These are phyloP conservation scores for Xenopus laevis DNA, from an alignment of 2,113 vertebrate species.

Conservation along the genomic window DNA sequence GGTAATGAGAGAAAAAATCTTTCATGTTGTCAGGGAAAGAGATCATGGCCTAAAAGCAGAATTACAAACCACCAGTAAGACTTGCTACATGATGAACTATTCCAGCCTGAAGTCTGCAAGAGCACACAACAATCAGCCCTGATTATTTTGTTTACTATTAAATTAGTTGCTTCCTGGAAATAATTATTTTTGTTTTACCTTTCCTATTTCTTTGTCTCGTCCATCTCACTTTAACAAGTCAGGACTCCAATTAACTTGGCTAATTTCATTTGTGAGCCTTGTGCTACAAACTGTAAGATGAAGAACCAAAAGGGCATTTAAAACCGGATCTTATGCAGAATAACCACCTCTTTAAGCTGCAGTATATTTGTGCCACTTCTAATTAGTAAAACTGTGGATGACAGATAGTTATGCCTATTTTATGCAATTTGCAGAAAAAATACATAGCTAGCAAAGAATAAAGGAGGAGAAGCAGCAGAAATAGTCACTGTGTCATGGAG, in stretches of 20 bases:
- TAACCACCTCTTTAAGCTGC: not conserved
- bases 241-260: conserved; percentile 19
- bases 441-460: conserved; percentile 9
- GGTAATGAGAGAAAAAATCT: conserved; percentile 7
- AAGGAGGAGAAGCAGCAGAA: conserved; percentile 7
- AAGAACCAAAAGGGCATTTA: not conserved
- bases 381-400: conserved; percentile 24
- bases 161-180: conserved; percentile 12
- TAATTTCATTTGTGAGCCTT: conserved; percentile 10
- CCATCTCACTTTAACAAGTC: conserved; percentile 21
- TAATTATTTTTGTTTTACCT: not conserved
- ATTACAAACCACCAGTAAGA: conserved; percentile 23
- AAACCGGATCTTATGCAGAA: not conserved
- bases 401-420: conserved; percentile 22
- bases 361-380: not conserved
- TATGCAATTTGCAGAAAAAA: conserved; percentile 4
- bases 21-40: conserved; percentile 18
- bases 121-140: conserved; percentile 20
- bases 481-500: conserved; percentile 10
- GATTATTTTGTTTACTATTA: conserved; percentile 9
- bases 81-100: conserved; percentile 16
- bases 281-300: not conserved
- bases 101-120: conserved; percentile 29
- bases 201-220: conserved; percentile 13
- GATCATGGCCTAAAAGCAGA: conserved; percentile 21